Percentiles rank a stretch among this genome's conserved stretches.
Evolutionary conservation across 2,888 invertebrate genomes (phyloP).

Genomic region (Habrosyne pyritoides): DNA sequence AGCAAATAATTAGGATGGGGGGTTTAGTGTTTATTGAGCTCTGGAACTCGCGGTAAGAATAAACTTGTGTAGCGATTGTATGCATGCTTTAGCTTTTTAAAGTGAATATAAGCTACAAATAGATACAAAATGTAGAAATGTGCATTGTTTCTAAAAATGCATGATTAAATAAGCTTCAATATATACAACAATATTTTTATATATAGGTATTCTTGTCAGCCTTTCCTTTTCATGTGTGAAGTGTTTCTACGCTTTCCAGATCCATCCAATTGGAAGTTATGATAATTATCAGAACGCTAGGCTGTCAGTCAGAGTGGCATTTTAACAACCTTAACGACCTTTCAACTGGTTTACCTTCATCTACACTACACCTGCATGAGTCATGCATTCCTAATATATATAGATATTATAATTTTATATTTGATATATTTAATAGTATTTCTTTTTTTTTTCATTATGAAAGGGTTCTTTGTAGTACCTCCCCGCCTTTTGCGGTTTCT

Average conservation of each 20-base stretch:
- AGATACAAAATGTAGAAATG: too few relatives aligned
- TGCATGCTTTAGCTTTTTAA: too few relatives aligned
- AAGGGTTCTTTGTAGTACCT: too few relatives aligned
- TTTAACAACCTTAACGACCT: not conserved
- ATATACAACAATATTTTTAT: too few relatives aligned
- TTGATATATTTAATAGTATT: not conserved
- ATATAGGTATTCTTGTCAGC: not conserved
- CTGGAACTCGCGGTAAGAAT: too few relatives aligned
- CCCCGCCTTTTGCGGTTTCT: not conserved
- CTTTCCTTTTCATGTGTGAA: not conserved
- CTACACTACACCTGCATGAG: not conserved
- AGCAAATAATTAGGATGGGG: too few relatives aligned
- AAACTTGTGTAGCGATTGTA: too few relatives aligned
- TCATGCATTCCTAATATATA: constrained; percentile 1
- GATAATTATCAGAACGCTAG: not conserved
- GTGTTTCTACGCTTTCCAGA: not conserved
- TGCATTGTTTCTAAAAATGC: too few relatives aligned
- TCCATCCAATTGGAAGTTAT: not conserved
- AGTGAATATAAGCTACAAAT: too few relatives aligned
- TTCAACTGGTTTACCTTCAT: constrained; percentile 1
- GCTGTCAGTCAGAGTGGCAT: not conserved
- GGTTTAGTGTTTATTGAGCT: too few relatives aligned
- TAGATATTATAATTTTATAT: not conserved
- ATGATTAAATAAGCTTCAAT: too few relatives aligned
- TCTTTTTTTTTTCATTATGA: too few relatives aligned